phyloP scores from a whole-genome alignment of 2,113 vertebrate genomes.

The Pipa parva region DNA sequence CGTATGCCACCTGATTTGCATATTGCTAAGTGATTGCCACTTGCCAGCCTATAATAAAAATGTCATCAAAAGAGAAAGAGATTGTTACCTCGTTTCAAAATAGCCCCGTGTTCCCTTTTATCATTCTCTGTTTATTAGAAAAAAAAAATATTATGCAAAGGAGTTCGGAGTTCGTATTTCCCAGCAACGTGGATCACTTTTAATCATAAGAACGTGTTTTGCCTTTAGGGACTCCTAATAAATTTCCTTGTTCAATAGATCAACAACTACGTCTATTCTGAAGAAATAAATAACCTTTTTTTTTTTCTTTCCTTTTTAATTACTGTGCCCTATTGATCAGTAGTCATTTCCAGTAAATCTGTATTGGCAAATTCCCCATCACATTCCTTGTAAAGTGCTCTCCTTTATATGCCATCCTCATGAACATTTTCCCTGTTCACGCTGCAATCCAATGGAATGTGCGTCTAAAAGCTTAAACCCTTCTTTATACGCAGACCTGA shows the following conservation, averaged over 20 bases:
- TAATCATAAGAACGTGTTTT: no score
- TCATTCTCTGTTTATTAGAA: no score
- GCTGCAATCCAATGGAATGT: constrained; percentile 41
- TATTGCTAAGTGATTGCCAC: no score
- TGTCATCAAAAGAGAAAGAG: no score
- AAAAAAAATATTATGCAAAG: no score
- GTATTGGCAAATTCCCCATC: constrained; percentile 42
- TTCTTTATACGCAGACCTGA: constrained; percentile 15
- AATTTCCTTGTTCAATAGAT: constrained; percentile 13
- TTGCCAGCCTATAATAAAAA: no score
- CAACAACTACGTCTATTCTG: constrained; percentile 25
- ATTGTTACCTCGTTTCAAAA: no score
- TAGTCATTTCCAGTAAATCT: constrained; percentile 44
- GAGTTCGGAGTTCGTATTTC: no score
- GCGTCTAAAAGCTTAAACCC: constrained; percentile 23
- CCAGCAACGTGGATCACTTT: no score
- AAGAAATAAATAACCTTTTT: constrained; percentile 33
- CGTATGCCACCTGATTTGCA: no score
- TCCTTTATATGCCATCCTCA: constrained; percentile 17
- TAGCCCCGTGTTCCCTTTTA: no score
- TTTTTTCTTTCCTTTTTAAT: constrained; percentile 27
- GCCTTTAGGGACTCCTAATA: constrained; percentile 5
- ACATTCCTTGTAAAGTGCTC: constrained; percentile 29
- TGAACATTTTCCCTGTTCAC: constrained; percentile 21
- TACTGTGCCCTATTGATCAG: constrained; percentile 46